Base-by-base conservation (phyloP, 2,797 vertebrate species). In the Coilia nasus region DNA sequence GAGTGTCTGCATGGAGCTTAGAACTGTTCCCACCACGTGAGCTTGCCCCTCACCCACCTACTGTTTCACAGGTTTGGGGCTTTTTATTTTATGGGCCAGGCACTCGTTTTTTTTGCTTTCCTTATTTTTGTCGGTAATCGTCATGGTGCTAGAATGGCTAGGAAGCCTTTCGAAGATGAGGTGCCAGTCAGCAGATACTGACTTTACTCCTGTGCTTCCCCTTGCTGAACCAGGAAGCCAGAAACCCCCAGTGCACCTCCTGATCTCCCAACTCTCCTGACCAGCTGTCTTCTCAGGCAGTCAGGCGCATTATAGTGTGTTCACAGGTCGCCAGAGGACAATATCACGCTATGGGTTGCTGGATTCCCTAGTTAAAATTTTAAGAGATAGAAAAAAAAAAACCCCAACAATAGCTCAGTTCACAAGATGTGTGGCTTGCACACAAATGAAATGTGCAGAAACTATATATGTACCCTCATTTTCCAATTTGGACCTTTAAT, bases 1-100 rank as follows among this genome's bases (percentile, higher is more conserved):
- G 84, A 85, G 82, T 28, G 41, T 59, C 81, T 84, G 46, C 56
- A 89, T 87, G 81, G 81, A 83, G 41, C 81, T 41, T 12, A 56
- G 56, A 44, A 41, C 71, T 17, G 31, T 78, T 86, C 31, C 80
- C 54, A 64, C 83, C 57, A 80, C 82, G 60, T 90, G 85, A 83
- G 84, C 25, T n/a, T n/a, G n/a, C n/a, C n/a, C 35, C 71, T 21
- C 71, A 54, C 50, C 71, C 17, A 46, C 83, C 59, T 17, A 64
- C 85, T 64, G 56, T 83, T 82, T 85, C 88, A 83, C 85, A 82
- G 80, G 71, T 78, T 78, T 21, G 71, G 35, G 17, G 71, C 31
- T 78, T 78, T 78, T 78, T 31, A 78, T 78, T 78, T 78, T 78
- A 78, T 41, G 35, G 17, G 71, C 71, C 71, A 78, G 35, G 31